These are phyloP conservation scores for Chlorodrepanis virens DNA, from an alignment of 2,113 vertebrate genomes.

Conservation along the genomic window DNA sequence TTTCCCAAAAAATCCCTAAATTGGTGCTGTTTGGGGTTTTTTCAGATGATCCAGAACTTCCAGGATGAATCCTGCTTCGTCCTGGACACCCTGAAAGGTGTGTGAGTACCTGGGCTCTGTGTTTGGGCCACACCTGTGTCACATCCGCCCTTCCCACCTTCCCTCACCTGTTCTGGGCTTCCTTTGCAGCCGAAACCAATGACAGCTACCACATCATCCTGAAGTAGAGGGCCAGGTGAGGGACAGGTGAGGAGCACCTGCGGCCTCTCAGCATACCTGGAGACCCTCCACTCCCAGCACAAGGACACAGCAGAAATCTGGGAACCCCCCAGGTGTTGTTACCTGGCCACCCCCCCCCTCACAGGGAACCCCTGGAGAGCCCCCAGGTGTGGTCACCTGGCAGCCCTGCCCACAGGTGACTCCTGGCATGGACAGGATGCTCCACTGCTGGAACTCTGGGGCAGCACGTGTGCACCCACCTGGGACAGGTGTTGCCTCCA, in stretches of 20 bases:
- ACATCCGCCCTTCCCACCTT: accelerated
- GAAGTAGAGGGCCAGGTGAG: not conserved
- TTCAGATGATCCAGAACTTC: not conserved
- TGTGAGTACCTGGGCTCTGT: not conserved
- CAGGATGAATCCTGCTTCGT: not conserved
- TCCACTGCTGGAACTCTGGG: not conserved
- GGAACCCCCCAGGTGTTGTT: not conserved
- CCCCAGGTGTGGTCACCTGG: not conserved
- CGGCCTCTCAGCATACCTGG: not conserved
- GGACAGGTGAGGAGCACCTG: not conserved
- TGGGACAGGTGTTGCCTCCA: not conserved
- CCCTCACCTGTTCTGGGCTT: not conserved
- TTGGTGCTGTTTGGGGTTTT: not conserved
- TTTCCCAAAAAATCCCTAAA: accelerated
- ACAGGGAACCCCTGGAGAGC: not conserved
- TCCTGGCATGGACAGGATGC: not conserved
- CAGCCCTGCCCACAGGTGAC: not conserved
- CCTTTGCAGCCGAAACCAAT: not conserved
- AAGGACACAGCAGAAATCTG: not conserved
- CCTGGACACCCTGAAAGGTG: not conserved
- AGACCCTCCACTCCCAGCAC: not conserved
- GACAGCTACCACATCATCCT: not conserved
- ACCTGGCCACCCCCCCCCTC: not conserved
- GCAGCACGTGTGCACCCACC: not conserved
- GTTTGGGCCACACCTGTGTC: not conserved